Percentiles rank a stretch among this genome's conserved stretches.
Conservation (phyloP, 2,888 invertebrate genomes). For the Chydorus sphaericus region DNA sequence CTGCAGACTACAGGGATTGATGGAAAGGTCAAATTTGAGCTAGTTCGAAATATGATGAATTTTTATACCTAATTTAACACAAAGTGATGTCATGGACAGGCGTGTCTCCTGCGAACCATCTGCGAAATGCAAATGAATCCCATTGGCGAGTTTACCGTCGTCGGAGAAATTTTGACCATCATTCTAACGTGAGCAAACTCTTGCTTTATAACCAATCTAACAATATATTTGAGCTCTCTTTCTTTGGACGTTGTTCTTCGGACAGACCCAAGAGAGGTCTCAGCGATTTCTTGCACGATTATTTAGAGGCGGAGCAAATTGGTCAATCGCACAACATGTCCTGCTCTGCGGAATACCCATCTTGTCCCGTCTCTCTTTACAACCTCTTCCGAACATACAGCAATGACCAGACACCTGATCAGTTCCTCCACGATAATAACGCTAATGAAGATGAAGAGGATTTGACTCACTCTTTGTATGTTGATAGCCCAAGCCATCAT, state of each 20-base stretch:
- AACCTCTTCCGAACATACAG: neutral
- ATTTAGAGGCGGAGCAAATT: slow-evolving; percentile 13
- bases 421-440: no score
- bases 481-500: no score
- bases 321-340: slow-evolving; percentile 12
- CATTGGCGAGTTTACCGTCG: slow-evolving; percentile 15
- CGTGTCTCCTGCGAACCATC: slow-evolving; percentile 18
- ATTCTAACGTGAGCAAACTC: slow-evolving; percentile 13
- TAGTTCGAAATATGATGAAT: no score
- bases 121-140: slow-evolving; percentile 18
- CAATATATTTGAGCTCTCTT: neutral
- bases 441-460: neutral
- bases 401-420: neutral
- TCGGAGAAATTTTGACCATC: slow-evolving; percentile 17
- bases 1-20: slow-evolving; percentile 17
- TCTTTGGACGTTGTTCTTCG: no score
- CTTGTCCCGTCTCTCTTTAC: slow-evolving; percentile 13
- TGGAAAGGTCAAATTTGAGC: no score
- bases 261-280: slow-evolving; percentile 14
- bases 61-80: no score
- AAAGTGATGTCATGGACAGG: no score
- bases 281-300: slow-evolving; percentile 15
- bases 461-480: no score
- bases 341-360: slow-evolving; percentile 6
- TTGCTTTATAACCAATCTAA: neutral